Conservation (phyloP, 2,797 vertebrate genomes). For the Sebastes trivittatus region DNA sequence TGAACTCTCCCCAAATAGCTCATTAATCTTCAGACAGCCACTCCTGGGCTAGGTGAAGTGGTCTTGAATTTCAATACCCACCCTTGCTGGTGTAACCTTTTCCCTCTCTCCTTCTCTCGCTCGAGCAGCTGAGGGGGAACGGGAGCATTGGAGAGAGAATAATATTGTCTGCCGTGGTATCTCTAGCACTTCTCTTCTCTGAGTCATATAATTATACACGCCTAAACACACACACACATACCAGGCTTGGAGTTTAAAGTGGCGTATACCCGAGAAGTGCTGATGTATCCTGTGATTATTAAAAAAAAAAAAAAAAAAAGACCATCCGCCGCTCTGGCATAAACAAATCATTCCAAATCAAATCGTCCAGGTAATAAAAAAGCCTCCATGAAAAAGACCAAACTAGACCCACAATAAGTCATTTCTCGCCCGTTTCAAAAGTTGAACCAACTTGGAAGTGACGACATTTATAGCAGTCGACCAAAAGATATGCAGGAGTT, state of each 20-base stretch:
- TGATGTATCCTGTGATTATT: constrained; percentile 62
- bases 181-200: constrained; percentile 61
- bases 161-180: constrained; percentile 71
- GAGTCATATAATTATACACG: constrained; percentile 75
- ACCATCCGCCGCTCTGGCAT: constrained; percentile 15
- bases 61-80: constrained; percentile 86
- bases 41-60: constrained; percentile 83
- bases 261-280: constrained; percentile 36
- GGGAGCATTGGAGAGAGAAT: constrained; percentile 64
- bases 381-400: constrained; percentile 13
- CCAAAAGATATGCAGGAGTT: neutral
- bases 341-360: constrained; percentile 59
- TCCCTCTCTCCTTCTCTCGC: constrained; percentile 56
- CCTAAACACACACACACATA: constrained; percentile 40
- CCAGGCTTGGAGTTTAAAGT: constrained; percentile 40
- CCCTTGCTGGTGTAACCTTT: constrained; percentile 79
- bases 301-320: constrained; percentile 3
- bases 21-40: constrained; percentile 90
- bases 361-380: constrained; percentile 52
- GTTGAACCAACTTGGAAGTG: neutral
- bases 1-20: constrained; percentile 89
- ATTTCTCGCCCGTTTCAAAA: constrained; percentile 19
- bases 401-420: constrained; percentile 9
- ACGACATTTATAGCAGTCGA: neutral
- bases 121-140: constrained; percentile 39